Evolutionary conservation across 2,888 invertebrate species (phyloP).

Genomic region (Petrolisthes cinctipes): DNA sequence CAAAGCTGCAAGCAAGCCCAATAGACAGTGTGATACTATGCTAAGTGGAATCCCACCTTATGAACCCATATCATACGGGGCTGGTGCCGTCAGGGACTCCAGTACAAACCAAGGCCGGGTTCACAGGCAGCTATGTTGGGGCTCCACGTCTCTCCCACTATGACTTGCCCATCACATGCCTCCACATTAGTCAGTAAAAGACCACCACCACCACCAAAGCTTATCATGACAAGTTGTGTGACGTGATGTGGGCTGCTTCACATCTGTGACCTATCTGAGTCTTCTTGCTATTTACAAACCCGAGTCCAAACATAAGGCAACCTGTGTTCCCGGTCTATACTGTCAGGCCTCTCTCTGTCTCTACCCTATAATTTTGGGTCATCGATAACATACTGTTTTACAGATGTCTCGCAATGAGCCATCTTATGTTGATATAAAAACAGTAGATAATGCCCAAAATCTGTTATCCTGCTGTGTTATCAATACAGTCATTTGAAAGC

Average conservation of each 20-base stretch:
- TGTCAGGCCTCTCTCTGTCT: conserved; percentile 56
- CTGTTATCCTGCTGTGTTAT: conserved; percentile 19
- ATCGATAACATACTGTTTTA: conserved; percentile 46
- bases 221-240: neutral
- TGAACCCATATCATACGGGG: conserved; percentile 61
- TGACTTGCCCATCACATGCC: neutral
- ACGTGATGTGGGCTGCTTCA: neutral
- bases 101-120: conserved; percentile 61
- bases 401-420: conserved; percentile 44
- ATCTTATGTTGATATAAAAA: conserved; percentile 26
- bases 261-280: neutral
- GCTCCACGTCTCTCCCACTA: neutral
- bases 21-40: conserved; percentile 64
- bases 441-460: neutral
- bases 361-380: conserved; percentile 56
- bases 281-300: neutral
- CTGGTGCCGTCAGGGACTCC: conserved; percentile 63
- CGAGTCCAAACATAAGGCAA: conserved; percentile 26
- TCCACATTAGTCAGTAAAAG: neutral
- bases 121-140: conserved; percentile 48
- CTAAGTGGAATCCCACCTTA: conserved; percentile 64
- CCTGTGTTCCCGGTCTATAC: conserved; percentile 44
- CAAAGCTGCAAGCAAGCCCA: conserved; percentile 59
- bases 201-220: neutral
- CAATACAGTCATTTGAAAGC: conserved; percentile 14